Percentiles rank a stretch among this genome's conserved stretches.
These are phyloP conservation scores for Drosophila leonis DNA, from an alignment of 2,888 invertebrate species.

Conservation along the genomic window DNA sequence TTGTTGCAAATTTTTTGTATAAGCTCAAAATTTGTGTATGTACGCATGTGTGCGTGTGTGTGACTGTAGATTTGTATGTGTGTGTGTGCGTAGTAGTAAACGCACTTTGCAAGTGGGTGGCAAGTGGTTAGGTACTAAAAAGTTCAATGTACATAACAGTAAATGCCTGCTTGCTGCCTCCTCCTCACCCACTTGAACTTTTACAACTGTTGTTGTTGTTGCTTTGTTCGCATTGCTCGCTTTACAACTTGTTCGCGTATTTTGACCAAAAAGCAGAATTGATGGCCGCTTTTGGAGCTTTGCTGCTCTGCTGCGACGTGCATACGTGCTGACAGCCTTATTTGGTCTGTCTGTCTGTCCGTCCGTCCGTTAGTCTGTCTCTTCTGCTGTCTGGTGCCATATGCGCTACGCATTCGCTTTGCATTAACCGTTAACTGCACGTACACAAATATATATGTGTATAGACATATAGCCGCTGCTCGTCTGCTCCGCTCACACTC, in stretches of 20 bases:
- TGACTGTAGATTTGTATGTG: conserved; percentile 16
- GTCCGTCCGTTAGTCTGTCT: conserved; percentile 34
- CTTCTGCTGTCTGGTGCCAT: conserved; percentile 59
- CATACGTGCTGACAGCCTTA: conserved; percentile 68
- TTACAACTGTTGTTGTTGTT: conserved; percentile 10
- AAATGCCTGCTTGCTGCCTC: conserved; percentile 52
- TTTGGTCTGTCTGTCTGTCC: conserved; percentile 59
- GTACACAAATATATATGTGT: conserved; percentile 35
- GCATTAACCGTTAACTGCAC: conserved; percentile 82
- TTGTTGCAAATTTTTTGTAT: conserved; percentile 66
- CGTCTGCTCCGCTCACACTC: conserved; percentile 9
- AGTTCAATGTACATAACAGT: conserved; percentile 78
- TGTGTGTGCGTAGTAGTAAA: conserved; percentile 78
- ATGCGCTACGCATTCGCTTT: conserved; percentile 72
- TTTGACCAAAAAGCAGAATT: conserved; percentile 75
- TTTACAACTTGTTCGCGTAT: conserved; percentile 78
- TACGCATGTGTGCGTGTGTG: conserved; percentile 20
- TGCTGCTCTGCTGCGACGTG: conserved; percentile 32
- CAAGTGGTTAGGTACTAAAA: conserved; percentile 65
- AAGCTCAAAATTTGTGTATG: conserved; percentile 19
- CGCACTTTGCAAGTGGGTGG: conserved; percentile 76
- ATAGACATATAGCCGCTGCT: too few relatives aligned
- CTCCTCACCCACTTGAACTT: conserved; percentile 12
- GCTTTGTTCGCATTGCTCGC: conserved; percentile 76
- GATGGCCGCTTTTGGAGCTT: conserved; percentile 67